Conservation (phyloP, 2,888 invertebrate species). For the Petrolisthes manimaculis region DNA sequence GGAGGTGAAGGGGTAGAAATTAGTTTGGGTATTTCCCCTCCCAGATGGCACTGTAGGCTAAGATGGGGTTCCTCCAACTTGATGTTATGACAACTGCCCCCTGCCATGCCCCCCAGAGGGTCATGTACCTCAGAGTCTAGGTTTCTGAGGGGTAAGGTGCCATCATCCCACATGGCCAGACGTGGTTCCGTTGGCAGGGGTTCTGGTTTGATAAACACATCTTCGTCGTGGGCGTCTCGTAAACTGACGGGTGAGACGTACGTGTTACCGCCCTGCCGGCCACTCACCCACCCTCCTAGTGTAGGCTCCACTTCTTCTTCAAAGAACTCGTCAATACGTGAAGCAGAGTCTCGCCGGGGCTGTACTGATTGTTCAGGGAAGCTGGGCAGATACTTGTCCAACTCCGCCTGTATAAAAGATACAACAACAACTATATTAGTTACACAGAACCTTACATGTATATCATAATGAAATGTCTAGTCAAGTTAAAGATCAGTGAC, state of each 20-base stretch:
- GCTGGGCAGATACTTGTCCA: constrained; percentile 66
- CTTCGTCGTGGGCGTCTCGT: constrained; percentile 78
- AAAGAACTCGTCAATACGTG: constrained; percentile 79
- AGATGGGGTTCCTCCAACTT: constrained; percentile 43
- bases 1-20: constrained; percentile 50
- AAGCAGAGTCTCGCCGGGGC: constrained; percentile 75
- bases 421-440: background rate
- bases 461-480: too few relatives aligned
- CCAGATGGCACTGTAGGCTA: constrained; percentile 26
- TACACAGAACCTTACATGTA: background rate
- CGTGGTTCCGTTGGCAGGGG: constrained; percentile 73
- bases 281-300: constrained; percentile 26
- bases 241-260: constrained; percentile 74
- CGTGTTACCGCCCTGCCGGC: constrained; percentile 70
- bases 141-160: constrained; percentile 89
- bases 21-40: constrained; percentile 15
- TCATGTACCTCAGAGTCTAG: constrained; percentile 80
- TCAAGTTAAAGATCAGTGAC: too few relatives aligned
- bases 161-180: constrained; percentile 83
- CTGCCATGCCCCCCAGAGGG: background rate
- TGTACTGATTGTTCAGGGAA: constrained; percentile 68
- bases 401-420: constrained; percentile 61
- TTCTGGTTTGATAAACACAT: constrained; percentile 81
- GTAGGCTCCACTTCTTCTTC: constrained; percentile 44
- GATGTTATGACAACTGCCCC: background rate